phyloP scores from a whole-genome alignment of 2,797 vertebrate species.

The Pipistrellus kuhlii region DNA sequence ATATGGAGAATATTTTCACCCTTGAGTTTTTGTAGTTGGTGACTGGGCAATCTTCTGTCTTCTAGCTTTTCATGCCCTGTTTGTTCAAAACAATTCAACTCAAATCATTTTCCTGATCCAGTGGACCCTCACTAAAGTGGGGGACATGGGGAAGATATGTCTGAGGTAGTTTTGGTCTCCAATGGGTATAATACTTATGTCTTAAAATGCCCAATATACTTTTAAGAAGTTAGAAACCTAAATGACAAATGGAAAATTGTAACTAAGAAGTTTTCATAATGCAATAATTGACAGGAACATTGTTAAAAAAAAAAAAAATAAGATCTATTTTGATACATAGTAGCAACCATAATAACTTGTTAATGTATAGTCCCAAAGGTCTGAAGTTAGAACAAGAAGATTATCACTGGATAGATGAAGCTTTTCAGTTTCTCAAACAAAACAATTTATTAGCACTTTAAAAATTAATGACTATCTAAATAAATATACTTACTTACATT shows the following conservation, averaged over 20 bases:
- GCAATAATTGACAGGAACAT: slow-evolving; percentile 11
- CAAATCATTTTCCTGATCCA: not conserved
- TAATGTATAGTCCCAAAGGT: not conserved
- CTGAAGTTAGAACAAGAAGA: slow-evolving; percentile 51
- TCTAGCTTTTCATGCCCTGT: not conserved
- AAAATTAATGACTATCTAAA: slow-evolving; percentile 13
- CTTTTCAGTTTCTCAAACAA: slow-evolving; percentile 63
- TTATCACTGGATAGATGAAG: not conserved
- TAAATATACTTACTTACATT: slow-evolving; percentile 91
- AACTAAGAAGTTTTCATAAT: slow-evolving; percentile 13
- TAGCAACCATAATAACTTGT: not conserved
- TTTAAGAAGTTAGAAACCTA: slow-evolving; percentile 16
- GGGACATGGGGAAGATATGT: not conserved
- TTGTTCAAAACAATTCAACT: slow-evolving; percentile 44
- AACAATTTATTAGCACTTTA: slow-evolving; percentile 56
- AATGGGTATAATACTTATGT: not conserved
- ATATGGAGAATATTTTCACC: not conserved
- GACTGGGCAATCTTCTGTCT: not conserved
- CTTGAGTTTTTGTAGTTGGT: slow-evolving; percentile 39
- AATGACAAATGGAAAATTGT: not conserved
- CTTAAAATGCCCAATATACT: slow-evolving; percentile 13
- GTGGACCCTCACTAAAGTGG: not conserved
- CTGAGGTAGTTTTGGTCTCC: not conserved
- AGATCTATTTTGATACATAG: slow-evolving; percentile 49
- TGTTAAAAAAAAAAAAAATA: slow-evolving; percentile 48